Percentiles rank a stretch among this genome's conserved stretches.
Evolutionary conservation across 2,797 vertebrate species (phyloP).

Genomic region (Anableps anableps): DNA sequence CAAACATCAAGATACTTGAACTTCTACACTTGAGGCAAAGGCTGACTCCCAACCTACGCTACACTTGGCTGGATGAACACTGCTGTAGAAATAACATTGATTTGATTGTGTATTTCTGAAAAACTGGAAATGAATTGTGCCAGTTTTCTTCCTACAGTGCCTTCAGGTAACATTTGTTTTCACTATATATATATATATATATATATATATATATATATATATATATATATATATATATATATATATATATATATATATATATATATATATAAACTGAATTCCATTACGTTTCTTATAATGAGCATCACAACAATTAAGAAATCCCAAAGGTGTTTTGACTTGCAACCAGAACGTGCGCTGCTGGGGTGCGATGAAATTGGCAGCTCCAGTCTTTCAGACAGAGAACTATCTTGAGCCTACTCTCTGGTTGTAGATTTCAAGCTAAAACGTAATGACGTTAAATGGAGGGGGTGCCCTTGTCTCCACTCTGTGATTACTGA

Average conservation of each 20-base stretch:
- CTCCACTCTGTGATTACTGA: background rate
- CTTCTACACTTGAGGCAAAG: too few relatives aligned
- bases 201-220: too few relatives aligned
- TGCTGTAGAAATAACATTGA: too few relatives aligned
- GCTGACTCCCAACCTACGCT: too few relatives aligned
- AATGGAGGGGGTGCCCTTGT: background rate
- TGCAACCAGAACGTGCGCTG: background rate
- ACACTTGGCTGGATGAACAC: too few relatives aligned
- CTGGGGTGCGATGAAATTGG: background rate
- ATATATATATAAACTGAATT: background rate
- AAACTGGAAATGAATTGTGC: background rate
- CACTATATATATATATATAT: background rate
- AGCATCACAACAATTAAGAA: too few relatives aligned
- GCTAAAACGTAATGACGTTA: background rate
- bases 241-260: too few relatives aligned
- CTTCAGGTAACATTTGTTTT: background rate
- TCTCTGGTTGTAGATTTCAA: background rate
- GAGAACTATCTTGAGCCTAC: background rate
- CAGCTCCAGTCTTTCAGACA: background rate
- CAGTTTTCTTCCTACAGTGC: background rate
- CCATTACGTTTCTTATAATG: background rate
- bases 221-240: too few relatives aligned
- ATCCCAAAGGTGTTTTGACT: too few relatives aligned
- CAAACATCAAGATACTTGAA: too few relatives aligned
- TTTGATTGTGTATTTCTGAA: too few relatives aligned